Evolutionary conservation across 2,797 vertebrate species (phyloP).

Genomic region (Spheniscus humboldti): DNA sequence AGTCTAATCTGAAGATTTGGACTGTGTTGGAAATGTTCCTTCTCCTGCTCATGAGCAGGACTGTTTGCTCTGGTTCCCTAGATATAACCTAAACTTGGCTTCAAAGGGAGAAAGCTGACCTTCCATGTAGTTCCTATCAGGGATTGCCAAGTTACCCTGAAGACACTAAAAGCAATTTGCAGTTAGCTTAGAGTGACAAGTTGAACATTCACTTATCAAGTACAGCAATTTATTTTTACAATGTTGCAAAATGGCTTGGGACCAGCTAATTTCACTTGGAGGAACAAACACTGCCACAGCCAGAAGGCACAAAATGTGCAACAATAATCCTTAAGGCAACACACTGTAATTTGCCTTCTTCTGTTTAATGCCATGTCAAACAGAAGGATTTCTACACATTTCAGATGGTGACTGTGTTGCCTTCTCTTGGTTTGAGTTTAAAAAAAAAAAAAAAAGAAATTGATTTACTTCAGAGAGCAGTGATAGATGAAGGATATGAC

Average conservation of each 20-base stretch:
- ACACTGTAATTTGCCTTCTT: constrained; percentile 50
- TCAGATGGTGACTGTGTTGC: constrained; percentile 72
- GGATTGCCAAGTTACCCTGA: constrained; percentile 52
- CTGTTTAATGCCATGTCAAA: constrained; percentile 78
- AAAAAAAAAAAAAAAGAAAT: constrained; percentile 26
- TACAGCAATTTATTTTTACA: constrained; percentile 71
- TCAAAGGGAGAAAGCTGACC: constrained; percentile 56
- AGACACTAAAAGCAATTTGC: constrained; percentile 63
- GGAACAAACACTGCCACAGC: constrained; percentile 69
- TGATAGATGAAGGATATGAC: constrained; percentile 88
- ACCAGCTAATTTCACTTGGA: constrained; percentile 63
- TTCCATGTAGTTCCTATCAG: not conserved
- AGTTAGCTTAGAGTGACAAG: constrained; percentile 63
- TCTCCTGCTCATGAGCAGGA: not conserved
- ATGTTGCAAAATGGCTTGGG: constrained; percentile 66
- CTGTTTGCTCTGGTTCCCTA: constrained; percentile 25
- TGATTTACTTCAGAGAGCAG: constrained; percentile 78
- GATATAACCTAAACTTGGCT: constrained; percentile 54
- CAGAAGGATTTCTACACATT: constrained; percentile 75
- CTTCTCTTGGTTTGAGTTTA: constrained; percentile 75
- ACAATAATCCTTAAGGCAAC: constrained; percentile 69
- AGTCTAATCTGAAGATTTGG: not conserved
- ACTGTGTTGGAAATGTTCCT: constrained; percentile 43
- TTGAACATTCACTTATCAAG: constrained; percentile 71
- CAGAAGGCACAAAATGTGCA: constrained; percentile 72